Evolutionary conservation across 2,113 vertebrate species (phyloP).

Genomic region (Entomyzon cyanotis): DNA sequence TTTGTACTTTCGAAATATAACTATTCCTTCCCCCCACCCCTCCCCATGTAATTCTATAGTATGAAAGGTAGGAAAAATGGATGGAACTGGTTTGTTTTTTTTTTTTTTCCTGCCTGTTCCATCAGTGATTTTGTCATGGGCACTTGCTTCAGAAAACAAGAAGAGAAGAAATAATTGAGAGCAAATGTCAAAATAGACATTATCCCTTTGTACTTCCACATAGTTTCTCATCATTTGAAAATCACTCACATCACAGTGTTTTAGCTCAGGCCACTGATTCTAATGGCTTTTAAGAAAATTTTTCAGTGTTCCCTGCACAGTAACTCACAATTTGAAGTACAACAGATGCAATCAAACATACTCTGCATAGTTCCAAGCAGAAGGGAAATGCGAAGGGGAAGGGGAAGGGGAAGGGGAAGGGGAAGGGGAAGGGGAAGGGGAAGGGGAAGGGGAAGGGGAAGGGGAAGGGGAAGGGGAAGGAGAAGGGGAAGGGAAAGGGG

Average conservation of each 20-base stretch:
- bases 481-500: rapidly evolving
- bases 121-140: neutral
- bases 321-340: neutral
- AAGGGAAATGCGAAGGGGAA: neutral
- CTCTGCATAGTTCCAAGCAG: neutral
- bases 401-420: rapidly evolving
- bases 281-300: neutral
- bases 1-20: neutral
- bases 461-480: rapidly evolving
- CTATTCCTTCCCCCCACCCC: neutral
- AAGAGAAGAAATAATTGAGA: neutral
- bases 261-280: neutral
- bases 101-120: neutral
- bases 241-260: neutral
- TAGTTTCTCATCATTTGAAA: neutral
- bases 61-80: rapidly evolving
- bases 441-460: too few relatives aligned
- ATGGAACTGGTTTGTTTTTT: neutral
- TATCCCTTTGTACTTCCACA: neutral
- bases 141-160: neutral
- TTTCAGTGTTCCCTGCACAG: neutral
- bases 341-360: neutral
- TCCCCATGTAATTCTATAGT: neutral
- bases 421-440: rapidly evolving
- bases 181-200: neutral